Evolutionary conservation across 2,797 vertebrate genomes (phyloP).

Genomic region (Synanceia verrucosa): DNA sequence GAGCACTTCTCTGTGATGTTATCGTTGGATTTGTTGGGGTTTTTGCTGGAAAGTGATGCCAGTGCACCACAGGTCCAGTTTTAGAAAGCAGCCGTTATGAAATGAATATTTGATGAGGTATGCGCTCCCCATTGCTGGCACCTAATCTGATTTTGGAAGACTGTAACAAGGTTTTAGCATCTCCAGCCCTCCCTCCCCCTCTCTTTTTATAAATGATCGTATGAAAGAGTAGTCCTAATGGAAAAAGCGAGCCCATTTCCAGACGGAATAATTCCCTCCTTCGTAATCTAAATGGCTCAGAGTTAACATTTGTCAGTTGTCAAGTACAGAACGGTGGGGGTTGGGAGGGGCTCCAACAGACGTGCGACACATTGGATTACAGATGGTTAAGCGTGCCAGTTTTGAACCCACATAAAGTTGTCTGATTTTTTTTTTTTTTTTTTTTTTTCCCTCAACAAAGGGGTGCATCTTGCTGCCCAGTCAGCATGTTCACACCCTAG

Average conservation of each 20-base stretch:
- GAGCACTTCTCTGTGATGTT: conserved; percentile 10
- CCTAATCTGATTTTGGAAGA: conserved; percentile 85
- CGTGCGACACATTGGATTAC: conserved; percentile 69
- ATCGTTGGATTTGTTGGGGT: conserved; percentile 1
- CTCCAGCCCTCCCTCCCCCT: conserved; percentile 45
- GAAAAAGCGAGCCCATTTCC: conserved; percentile 82
- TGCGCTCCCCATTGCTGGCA: conserved; percentile 77
- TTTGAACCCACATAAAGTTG: conserved; percentile 62
- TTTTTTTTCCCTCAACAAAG: too few relatives aligned
- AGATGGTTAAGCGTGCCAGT: conserved; percentile 59
- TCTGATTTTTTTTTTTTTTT: conserved; percentile 31
- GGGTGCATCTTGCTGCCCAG: conserved; percentile 59
- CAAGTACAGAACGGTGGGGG: conserved; percentile 58
- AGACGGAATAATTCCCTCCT: conserved; percentile 81
- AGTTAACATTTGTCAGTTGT: conserved; percentile 86
- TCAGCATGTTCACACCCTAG: conserved; percentile 59
- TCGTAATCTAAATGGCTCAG: conserved; percentile 82
- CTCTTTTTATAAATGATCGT: conserved; percentile 75
- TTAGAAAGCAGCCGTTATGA: conserved; percentile 81
- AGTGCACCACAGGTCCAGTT: conserved; percentile 54
- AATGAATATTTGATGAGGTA: conserved; percentile 89
- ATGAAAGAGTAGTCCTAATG: conserved; percentile 82
- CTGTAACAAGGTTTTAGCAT: conserved; percentile 86
- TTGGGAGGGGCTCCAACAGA: conserved; percentile 41
- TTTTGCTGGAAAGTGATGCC: conserved; percentile 54